These are phyloP conservation scores for Ctenicera cuprea DNA, from an alignment of 2,888 invertebrate species.

Conservation along the genomic window DNA sequence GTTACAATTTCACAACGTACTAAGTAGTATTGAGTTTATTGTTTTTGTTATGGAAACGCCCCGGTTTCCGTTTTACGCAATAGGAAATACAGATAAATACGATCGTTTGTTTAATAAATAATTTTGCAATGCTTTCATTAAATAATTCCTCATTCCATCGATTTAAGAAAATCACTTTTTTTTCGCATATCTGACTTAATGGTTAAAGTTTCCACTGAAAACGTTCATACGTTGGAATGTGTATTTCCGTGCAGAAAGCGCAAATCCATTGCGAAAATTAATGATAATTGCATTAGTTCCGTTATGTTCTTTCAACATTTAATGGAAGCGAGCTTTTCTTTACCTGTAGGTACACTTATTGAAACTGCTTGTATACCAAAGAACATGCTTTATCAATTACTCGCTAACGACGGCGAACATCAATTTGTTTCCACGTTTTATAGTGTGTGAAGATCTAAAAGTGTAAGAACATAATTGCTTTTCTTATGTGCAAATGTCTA, in stretches of 20 bases:
- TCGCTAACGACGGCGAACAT: neutral
- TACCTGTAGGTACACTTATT: neutral
- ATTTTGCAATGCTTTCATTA: neutral
- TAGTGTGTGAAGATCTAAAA: constrained; percentile 31
- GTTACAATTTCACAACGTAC: too few species aligned
- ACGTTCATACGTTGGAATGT: neutral
- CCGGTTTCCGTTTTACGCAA: neutral
- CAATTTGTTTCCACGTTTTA: constrained; percentile 27
- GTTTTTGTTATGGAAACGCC: neutral
- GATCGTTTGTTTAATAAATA: neutral
- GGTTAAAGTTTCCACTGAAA: too few species aligned
- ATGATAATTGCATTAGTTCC: constrained; percentile 8
- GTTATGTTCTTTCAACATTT: constrained; percentile 13
- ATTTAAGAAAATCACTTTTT: too few species aligned
- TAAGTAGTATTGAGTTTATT: too few species aligned
- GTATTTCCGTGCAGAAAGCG: too few species aligned
- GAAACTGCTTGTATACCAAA: neutral
- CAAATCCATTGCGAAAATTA: neutral
- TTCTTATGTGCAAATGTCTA: constrained; percentile 3
- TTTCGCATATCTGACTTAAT: too few species aligned
- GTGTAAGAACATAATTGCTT: constrained; percentile 20
- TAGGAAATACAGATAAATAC: neutral
- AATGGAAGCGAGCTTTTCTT: constrained; percentile 12
- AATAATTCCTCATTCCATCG: too few species aligned
- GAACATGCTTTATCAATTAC: constrained; percentile 22